phyloP scores from a whole-genome alignment of 2,797 vertebrate genomes.

The Leontopithecus rosalia region DNA sequence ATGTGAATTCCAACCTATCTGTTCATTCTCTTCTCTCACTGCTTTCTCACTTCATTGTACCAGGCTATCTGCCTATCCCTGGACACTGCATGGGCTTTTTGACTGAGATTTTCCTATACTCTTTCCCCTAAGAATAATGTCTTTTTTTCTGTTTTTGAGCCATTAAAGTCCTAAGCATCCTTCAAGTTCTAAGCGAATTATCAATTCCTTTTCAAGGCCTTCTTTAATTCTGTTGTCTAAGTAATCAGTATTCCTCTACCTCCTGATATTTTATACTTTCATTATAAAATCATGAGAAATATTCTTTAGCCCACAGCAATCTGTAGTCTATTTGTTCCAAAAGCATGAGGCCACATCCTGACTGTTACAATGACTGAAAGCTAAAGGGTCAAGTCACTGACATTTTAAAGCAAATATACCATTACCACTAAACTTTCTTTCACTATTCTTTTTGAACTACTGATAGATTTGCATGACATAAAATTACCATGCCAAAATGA shows the following conservation, averaged over 20 bases:
- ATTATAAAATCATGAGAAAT: not conserved
- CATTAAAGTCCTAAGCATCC: not conserved
- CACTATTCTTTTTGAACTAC: not conserved
- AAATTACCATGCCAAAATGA: not conserved
- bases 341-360: not conserved
- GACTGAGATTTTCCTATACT: not conserved
- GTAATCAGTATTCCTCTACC: not conserved
- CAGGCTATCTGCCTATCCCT: not conserved
- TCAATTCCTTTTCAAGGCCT: not conserved
- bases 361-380: not conserved
- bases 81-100: not conserved
- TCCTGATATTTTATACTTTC: not conserved
- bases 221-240: not conserved
- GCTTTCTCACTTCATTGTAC: not conserved
- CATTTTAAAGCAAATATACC: constrained; percentile 34
- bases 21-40: not conserved
- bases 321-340: not conserved
- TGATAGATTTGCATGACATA: not conserved
- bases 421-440: not conserved
- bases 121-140: not conserved
- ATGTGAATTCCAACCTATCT: not conserved
- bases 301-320: not conserved
- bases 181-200: not conserved
- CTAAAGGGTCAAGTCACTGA: not conserved
- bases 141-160: not conserved